Conservation (phyloP, 2,113 vertebrate species). For the Nycticorax nycticorax region DNA sequence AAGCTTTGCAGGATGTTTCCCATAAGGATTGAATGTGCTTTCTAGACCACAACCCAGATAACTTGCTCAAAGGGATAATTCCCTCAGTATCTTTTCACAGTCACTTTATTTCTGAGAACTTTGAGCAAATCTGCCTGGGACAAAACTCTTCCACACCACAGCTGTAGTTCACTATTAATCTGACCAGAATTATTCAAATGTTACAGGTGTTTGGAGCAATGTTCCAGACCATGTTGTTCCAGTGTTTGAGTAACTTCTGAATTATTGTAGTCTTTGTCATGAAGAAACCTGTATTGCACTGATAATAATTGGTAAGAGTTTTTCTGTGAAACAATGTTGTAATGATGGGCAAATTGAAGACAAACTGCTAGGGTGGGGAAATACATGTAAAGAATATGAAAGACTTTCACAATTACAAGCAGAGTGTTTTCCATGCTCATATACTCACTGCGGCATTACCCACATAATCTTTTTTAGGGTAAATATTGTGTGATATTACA, state of each 20-base stretch:
- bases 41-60: neutral
- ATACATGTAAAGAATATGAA: neutral
- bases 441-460: fast-evolving
- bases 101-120: neutral
- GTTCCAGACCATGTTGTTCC: neutral
- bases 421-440: neutral
- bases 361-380: neutral
- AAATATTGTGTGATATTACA: neutral
- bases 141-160: neutral
- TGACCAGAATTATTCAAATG: neutral
- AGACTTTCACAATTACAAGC: neutral
- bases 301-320: neutral
- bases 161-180: neutral
- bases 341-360: neutral
- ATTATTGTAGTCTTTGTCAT: neutral
- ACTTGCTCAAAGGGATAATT: neutral
- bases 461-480: neutral
- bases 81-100: neutral
- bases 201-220: neutral
- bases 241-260: neutral
- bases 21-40: neutral
- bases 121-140: neutral
- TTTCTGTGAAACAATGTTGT: neutral
- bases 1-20: neutral
- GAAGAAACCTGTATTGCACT: neutral